Percentiles rank a stretch among this genome's conserved stretches.
Evolutionary conservation across 2,888 invertebrate species (phyloP).

Genomic region (Calephelis perditalis): DNA sequence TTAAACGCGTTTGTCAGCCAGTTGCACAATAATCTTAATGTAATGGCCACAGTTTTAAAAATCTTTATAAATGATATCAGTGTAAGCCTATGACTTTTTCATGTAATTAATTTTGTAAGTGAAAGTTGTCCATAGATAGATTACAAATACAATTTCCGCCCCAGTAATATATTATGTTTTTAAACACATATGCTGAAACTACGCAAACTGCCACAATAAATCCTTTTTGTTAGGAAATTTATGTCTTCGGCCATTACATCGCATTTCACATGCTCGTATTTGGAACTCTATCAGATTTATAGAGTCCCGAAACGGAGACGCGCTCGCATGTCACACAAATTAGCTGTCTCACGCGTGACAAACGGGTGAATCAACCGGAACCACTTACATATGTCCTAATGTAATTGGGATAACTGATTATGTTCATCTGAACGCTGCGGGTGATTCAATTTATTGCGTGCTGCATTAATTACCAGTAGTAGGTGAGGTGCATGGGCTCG

Average conservation of each 20-base stretch:
- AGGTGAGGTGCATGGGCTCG: too few species aligned
- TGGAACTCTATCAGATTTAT: constrained; percentile 42
- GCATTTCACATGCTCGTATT: constrained; percentile 31
- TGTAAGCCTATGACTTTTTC: too few species aligned
- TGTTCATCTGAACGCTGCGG: not conserved
- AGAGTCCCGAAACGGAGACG: constrained; percentile 36
- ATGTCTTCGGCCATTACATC: constrained; percentile 27
- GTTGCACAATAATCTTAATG: too few species aligned
- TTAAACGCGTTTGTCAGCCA: too few species aligned
- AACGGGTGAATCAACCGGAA: constrained; percentile 37
- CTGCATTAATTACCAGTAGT: too few species aligned
- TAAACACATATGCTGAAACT: constrained; percentile 16
- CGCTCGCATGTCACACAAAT: constrained; percentile 58
- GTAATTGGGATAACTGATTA: not conserved
- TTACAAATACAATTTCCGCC: constrained; percentile 3
- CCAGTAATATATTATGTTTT: constrained; percentile 2
- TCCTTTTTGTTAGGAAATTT: constrained; percentile 28
- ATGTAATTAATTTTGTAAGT: too few species aligned
- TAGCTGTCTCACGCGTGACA: constrained; percentile 59
- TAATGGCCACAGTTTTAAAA: too few species aligned
- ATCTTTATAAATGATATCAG: too few species aligned
- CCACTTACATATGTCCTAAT: constrained; percentile 1
- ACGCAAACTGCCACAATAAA: constrained; percentile 24
- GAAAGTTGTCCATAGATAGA: not conserved
- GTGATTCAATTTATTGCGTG: not conserved